Evolutionary conservation across 2,888 invertebrate species (phyloP).

Genomic region (Uloborus plumipes): DNA sequence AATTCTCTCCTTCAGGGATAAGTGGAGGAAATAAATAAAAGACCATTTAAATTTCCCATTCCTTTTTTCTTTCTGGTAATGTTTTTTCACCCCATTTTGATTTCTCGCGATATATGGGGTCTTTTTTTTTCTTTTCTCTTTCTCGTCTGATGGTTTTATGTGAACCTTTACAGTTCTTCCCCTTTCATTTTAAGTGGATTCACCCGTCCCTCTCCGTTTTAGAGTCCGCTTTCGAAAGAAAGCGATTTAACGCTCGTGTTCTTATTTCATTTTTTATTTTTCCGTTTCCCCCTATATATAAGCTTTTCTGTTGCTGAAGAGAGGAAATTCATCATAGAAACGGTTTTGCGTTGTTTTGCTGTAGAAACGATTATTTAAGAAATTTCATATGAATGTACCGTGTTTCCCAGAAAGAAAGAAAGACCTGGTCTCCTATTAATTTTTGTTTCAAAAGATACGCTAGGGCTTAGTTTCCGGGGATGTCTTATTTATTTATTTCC

Average conservation of each 20-base stretch:
- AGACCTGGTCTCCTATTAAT: no score
- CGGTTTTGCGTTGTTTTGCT: no score
- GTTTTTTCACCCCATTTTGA: background rate
- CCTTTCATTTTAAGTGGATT: no score
- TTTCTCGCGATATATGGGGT: background rate
- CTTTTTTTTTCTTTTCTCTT: background rate
- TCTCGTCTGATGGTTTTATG: background rate
- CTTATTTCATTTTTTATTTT: background rate
- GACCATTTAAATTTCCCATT: constrained; percentile 2
- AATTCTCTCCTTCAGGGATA: background rate
- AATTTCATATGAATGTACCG: no score
- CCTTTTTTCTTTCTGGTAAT: background rate
- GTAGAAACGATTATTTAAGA: no score
- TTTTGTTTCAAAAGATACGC: no score
- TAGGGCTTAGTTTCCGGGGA: no score
- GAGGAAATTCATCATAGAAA: background rate
- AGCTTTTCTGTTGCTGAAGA: background rate
- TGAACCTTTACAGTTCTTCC: background rate
- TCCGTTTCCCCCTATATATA: no score
- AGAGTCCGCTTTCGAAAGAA: constrained; percentile 8
- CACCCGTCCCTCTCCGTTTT: no score
- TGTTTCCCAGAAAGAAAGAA: no score
- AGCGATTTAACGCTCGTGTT: constrained; percentile 14
- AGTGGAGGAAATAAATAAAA: constrained; percentile 6
- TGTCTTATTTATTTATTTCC: no score